phyloP scores from a whole-genome alignment of 2,797 vertebrate species.

The Intellagama lesueurii region DNA sequence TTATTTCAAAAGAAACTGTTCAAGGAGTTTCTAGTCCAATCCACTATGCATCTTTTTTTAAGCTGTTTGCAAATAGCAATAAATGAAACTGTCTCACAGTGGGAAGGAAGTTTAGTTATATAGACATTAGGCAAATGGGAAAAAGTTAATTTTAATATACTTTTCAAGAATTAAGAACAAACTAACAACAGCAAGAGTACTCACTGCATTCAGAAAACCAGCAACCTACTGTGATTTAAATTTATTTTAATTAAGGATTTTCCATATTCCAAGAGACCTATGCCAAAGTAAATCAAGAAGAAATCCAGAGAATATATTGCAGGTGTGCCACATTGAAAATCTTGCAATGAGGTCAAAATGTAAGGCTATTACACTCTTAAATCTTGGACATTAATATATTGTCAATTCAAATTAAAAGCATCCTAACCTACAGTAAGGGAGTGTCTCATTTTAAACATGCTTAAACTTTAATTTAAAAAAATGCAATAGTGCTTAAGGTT shows the following conservation, averaged over 20 bases:
- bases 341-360: slow-evolving; percentile 23
- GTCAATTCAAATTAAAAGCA: slow-evolving; percentile 60
- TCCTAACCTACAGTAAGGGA: slow-evolving; percentile 45
- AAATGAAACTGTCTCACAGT: slow-evolving; percentile 84
- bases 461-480: slow-evolving; percentile 50
- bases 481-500: slow-evolving; percentile 60
- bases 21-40: slow-evolving; percentile 84
- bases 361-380: slow-evolving; percentile 56
- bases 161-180: slow-evolving; percentile 77
- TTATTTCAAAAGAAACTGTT: slow-evolving; percentile 87
- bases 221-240: slow-evolving; percentile 74
- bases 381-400: slow-evolving; percentile 36
- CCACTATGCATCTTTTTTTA: slow-evolving; percentile 78
- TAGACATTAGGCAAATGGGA: slow-evolving; percentile 78
- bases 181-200: slow-evolving; percentile 73
- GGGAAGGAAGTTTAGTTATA: slow-evolving; percentile 83
- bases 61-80: slow-evolving; percentile 84
- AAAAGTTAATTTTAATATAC: slow-evolving; percentile 82
- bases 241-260: slow-evolving; percentile 77
- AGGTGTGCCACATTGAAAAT: slow-evolving; percentile 18
- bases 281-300: slow-evolving; percentile 47
- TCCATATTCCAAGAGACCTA: slow-evolving; percentile 59
- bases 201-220: slow-evolving; percentile 68
- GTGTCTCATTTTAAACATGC: slow-evolving; percentile 55
- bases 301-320: slow-evolving; percentile 51